phyloP scores from a whole-genome alignment of 2,113 vertebrate species.

The Fulmarus glacialis region DNA sequence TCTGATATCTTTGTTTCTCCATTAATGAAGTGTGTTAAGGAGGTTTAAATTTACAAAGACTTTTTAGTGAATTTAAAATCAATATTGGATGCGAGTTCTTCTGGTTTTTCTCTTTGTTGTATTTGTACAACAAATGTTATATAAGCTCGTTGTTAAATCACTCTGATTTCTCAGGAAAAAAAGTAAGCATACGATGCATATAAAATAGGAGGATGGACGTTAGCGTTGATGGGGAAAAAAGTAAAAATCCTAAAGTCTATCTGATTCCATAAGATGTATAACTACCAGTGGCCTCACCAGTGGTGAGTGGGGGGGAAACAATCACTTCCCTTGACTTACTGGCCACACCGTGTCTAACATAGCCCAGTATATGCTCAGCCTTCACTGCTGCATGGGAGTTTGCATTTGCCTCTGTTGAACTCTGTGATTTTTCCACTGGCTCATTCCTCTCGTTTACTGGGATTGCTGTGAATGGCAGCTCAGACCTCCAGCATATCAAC shows the following conservation, averaged over 20 bases:
- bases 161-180: background rate
- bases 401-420: background rate
- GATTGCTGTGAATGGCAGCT: background rate
- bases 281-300: background rate
- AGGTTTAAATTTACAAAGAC: background rate
- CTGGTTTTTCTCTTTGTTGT: background rate
- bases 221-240: background rate
- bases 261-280: background rate
- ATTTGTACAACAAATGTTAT: background rate
- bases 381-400: background rate
- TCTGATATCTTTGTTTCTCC: background rate
- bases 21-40: background rate
- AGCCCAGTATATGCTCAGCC: background rate
- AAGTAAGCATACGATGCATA: accelerated
- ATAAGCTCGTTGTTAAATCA: background rate
- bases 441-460: background rate
- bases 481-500: background rate
- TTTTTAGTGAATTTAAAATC: background rate
- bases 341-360: accelerated
- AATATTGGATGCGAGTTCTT: background rate
- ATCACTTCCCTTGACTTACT: background rate
- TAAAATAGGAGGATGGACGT: background rate
- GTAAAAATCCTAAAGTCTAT: background rate
- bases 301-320: background rate
- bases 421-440: background rate